Evolutionary conservation across 2,113 vertebrate species (phyloP), one percentile per base, ranked within the genome.

Genomic region (Nothobranchius kuhntae): DNA sequence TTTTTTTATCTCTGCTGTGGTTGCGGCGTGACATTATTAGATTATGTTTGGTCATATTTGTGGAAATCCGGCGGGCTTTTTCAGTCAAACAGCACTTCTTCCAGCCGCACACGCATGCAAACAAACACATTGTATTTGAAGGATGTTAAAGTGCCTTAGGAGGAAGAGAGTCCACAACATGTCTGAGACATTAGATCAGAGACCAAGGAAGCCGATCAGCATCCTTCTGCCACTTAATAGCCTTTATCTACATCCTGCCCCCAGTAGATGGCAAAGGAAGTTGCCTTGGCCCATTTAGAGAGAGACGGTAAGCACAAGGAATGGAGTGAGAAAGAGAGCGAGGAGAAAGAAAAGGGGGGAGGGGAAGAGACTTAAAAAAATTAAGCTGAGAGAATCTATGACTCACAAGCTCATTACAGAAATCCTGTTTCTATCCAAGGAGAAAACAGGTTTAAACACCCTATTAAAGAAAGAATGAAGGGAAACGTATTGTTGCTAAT

Each of bases 221-320:
- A 80, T 83, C 79, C 68, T 81, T 69, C 74, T 73, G 68, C 53
- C 44, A 65, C 68, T 78, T 87, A 87, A 91, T 76, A 84, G 68
- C 71, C 61, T 73, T 89, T 86, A 89, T 86, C 83, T 86, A 81
- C 73, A 78, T 78, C 75, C 64, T 74, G 73, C 24, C 83, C 77
- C 66, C 67, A 67, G 58, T 68, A 72, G 85, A 75, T 63, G 5
- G 44, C 56, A 75, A 77, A 61, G 78, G 77, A 83, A 80, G 78
- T 86, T 78, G 80, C 83, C 80, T 83, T 86, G 84, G 86, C 86
- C 86, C 82, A 82, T 87, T 89, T 88, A 86, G 62, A 21, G 21
- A 64, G 56, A 83, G 63, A 80, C 36, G 48, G 61, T 17, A 21
- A 61, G 65, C 4, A 9, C 48, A 58, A 60, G 65, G 75, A 78